A percentile compares a stretch with the other conserved stretches of the same genome.
phyloP scores from a whole-genome alignment of 2,113 vertebrate species.

The Aphyosemion australe region DNA sequence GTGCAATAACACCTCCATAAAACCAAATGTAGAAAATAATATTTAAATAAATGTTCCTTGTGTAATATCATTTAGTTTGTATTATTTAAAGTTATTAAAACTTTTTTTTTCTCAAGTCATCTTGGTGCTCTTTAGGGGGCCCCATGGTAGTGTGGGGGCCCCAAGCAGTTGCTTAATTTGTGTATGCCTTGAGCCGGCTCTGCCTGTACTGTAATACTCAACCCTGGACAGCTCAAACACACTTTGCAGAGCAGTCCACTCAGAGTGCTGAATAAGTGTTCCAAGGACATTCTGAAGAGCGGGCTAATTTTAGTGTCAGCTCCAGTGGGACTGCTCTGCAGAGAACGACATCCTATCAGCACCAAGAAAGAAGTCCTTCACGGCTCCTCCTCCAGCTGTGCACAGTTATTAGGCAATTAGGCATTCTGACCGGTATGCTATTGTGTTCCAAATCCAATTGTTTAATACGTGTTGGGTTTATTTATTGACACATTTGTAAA shows the following conservation, averaged over 20 bases:
- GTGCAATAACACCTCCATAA: too few relatives aligned
- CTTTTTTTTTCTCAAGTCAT: too few relatives aligned
- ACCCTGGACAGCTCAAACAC: slow-evolving; percentile 24
- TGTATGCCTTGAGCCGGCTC: too few relatives aligned
- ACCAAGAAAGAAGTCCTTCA: slow-evolving; percentile 30
- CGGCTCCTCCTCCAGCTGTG: slow-evolving; percentile 20
- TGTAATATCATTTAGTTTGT: too few relatives aligned
- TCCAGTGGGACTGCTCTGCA: slow-evolving; percentile 33
- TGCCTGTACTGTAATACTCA: background rate
- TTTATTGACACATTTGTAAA: too few relatives aligned
- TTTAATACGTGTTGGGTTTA: too few relatives aligned
- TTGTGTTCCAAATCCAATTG: background rate
- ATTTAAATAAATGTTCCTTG: too few relatives aligned
- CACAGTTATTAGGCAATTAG: slow-evolving; percentile 1
- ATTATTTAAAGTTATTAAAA: too few relatives aligned
- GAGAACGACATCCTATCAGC: slow-evolving; percentile 40
- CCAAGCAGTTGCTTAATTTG: too few relatives aligned
- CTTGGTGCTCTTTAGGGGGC: too few relatives aligned
- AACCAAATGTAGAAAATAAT: too few relatives aligned
- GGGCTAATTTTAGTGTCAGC: slow-evolving; percentile 56
- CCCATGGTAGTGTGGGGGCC: too few relatives aligned
- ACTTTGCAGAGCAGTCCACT: slow-evolving; percentile 24
- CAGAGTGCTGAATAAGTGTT: slow-evolving; percentile 23
- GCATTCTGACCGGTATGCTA: background rate
- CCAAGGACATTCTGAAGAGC: slow-evolving; percentile 58